Conservation (phyloP, 2,888 invertebrate genomes). For the Chymomyza procnemis region DNA sequence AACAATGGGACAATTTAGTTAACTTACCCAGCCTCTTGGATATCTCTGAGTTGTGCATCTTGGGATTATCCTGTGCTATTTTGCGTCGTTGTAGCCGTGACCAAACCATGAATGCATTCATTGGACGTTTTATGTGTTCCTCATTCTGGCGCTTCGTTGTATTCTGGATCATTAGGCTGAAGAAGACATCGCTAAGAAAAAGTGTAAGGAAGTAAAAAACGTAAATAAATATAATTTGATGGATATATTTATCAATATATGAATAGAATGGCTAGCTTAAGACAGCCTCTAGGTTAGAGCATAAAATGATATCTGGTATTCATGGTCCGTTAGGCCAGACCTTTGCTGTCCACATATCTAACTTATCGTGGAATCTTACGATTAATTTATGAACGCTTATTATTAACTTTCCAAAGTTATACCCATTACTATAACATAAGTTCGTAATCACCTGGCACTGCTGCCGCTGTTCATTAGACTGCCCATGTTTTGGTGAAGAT, state of each 20-base stretch:
- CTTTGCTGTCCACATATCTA: too few relatives aligned
- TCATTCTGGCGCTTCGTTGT: slow-evolving; percentile 82
- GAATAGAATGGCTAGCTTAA: too few relatives aligned
- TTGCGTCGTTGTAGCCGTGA: slow-evolving; percentile 94
- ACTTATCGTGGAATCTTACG: too few relatives aligned
- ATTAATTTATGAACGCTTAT: too few relatives aligned
- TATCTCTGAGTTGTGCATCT: slow-evolving; percentile 94
- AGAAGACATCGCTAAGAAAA: slow-evolving; percentile 76
- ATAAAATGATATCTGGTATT: too few relatives aligned
- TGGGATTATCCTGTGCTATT: slow-evolving; percentile 96
- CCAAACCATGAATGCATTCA: slow-evolving; percentile 99
- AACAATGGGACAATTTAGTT: slow-evolving; percentile 98
- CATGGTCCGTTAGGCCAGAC: too few relatives aligned
- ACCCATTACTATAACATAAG: too few relatives aligned
- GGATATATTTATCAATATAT: too few relatives aligned
- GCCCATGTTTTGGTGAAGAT: slow-evolving; percentile 78
- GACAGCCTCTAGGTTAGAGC: too few relatives aligned
- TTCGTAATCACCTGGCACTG: slow-evolving; percentile 76
- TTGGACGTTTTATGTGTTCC: slow-evolving; percentile 95
- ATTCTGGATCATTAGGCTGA: slow-evolving; percentile 79
- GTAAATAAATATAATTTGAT: not conserved
- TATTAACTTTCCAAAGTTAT: too few relatives aligned
- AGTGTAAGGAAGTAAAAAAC: not conserved
- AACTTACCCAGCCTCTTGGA: slow-evolving; percentile 93
- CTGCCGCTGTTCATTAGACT: slow-evolving; percentile 78